These are phyloP conservation scores for Ichneumoninae sp. DNA, from an alignment of 2,888 invertebrate genomes.

Conservation along the genomic window DNA sequence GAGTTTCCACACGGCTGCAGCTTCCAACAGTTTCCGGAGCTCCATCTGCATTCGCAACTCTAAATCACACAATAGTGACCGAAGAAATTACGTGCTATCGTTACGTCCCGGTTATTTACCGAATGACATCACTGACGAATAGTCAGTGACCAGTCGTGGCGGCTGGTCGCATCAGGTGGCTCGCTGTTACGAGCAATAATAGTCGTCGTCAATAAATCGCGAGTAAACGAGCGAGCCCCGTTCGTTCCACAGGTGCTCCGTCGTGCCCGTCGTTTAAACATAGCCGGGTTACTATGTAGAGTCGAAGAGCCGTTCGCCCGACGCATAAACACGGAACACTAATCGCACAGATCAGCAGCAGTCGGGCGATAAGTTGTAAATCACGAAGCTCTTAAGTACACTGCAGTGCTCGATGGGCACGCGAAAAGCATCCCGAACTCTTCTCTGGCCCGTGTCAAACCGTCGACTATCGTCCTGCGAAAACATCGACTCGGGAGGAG, in stretches of 20 bases:
- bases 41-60: not conserved
- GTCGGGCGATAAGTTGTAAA: not conserved
- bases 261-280: not conserved
- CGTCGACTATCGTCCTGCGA: slow-evolving; percentile 13
- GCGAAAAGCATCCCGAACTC: slow-evolving; percentile 43
- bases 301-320: not conserved
- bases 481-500: slow-evolving; percentile 31
- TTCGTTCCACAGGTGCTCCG: not conserved
- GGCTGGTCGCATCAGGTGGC: slow-evolving; percentile 38
- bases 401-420: slow-evolving; percentile 57
- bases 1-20: no score
- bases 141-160: slow-evolving; percentile 17
- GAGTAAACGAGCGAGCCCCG: not conserved
- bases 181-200: slow-evolving; percentile 38
- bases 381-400: not conserved
- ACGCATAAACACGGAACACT: not conserved
- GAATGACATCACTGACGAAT: slow-evolving; percentile 10
- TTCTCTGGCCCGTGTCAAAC: slow-evolving; percentile 32
- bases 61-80: not conserved
- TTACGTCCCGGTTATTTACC: not conserved
- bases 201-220: slow-evolving; percentile 26
- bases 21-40: not conserved
- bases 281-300: not conserved
- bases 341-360: not conserved
- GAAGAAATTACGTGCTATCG: not conserved